Evolutionary conservation across 1,140 invertebrate species (phyloP), one percentile per base, ranked within the genome.

Genomic region (Platyscapa corneri): DNA sequence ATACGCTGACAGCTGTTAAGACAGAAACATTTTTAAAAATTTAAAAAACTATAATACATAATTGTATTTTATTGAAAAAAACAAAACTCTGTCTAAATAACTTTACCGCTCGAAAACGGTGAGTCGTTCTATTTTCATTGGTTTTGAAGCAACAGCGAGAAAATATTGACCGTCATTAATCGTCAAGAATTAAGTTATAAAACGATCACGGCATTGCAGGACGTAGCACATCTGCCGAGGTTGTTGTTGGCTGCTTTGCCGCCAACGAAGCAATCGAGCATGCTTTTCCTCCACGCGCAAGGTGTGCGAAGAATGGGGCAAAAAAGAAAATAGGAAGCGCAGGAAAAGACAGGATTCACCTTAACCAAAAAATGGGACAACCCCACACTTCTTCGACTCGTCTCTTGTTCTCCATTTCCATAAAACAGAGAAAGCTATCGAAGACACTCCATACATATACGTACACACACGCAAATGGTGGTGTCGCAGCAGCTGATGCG

Each of bases 401-500:
- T 65, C n/a, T 65, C 64, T n/a, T 32, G 27, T 3, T 30, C 30
- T 65, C n/a, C 8, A 10, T 65, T 7, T 12, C 42, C 42, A 46
- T 46, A 46, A 46, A 7, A 46, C 42, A 46, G 12, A 12, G 42
- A 46, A 46, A n/a, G 27, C 16, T 30, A 30, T 30, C 64, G 27
- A n/a, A 30, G 6, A 65, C 8, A 14, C 3, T 32, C 3, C 3
- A 34, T 70, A 12, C 10, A 8, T 0, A 70, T 12, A 70, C 34
- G 32, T 37, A 74, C 37, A 34, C 23, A 34, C 23, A 3, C 1
- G 39, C 20, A 5, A 6, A 34, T 70, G 16, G 34, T 37, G 67
- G 23, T 34, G 67, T 14, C 0, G 30, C 30, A 70, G 89, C 87
- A 89, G 86, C 86, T 89, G 89, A 88, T 88, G 87, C 76, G 87